Evolutionary conservation across 1,140 invertebrate genomes (phyloP), one percentile per base, ranked within the genome.

Genomic region (Achatina immaculata): DNA sequence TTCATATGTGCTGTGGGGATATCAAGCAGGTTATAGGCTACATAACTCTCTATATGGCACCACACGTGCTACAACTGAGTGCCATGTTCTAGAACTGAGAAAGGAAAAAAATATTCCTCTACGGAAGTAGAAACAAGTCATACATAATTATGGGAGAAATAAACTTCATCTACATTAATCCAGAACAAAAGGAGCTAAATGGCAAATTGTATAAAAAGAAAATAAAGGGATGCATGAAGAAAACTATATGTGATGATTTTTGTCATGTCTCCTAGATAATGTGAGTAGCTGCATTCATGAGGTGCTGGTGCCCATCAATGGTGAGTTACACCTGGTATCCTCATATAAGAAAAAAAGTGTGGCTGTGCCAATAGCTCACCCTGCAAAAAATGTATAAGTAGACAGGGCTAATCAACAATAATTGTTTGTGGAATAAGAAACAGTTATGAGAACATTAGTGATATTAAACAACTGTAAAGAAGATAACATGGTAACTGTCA

Each of bases 321-420:
- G n/a, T n/a, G n/a, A n/a, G n/a, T n/a, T n/a, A n/a, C n/a, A 80
- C 78, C 68, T 80, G 6, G 51, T 40, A 69, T 78, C 77, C 77
- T 42, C 42, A 45, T 0, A 80, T 31, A 72, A 68, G 62, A 78
- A 38, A 78, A 38, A 71, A 71, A 71, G 78, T 80, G 65, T 80
- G 78, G 45, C 42, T 0, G 43, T 40, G 48, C 38, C 3, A 65
- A 40, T 24, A 66, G 40, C 78, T 80, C 78, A 80, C 78, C 78
- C 78, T 80, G 78, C 71, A 80, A 80, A 72, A 80, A 48, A 80
- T 58, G 68, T 21, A 80, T 34, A 66, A 78, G 65, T 31, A 73
- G 11, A 73, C 28, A 43, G 14, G n/a, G 24, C 68, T 24, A 71
- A 38, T 42, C 6, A 71, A n/a, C n/a, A n/a, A 43, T 42, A 24